These are phyloP conservation scores for Ondatra zibethicus DNA, from an alignment of 2,113 vertebrate species.

Conservation along the genomic window DNA sequence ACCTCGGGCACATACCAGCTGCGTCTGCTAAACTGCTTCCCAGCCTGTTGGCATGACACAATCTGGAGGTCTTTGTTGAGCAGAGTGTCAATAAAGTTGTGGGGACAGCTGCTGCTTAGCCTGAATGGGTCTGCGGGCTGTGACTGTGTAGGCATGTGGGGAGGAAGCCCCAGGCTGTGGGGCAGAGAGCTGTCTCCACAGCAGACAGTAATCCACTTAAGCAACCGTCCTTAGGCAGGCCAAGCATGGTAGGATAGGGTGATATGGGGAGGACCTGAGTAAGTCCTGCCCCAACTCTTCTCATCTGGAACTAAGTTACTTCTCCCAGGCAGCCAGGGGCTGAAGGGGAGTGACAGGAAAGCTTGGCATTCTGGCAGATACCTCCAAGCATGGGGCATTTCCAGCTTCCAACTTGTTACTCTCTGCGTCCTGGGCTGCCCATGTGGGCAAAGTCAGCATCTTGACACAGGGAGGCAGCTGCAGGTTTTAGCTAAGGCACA, in stretches of 20 bases:
- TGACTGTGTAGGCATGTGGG: rapidly evolving
- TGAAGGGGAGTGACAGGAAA: neutral
- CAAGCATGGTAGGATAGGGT: neutral
- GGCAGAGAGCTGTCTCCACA: neutral
- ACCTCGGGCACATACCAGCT: rapidly evolving
- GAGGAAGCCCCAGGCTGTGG: neutral
- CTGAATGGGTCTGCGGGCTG: neutral
- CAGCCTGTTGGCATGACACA: rapidly evolving
- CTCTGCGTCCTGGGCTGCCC: neutral
- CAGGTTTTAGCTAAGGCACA: neutral
- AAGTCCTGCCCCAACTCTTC: neutral
- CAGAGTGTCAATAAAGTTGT: conserved; percentile 52
- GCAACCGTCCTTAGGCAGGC: neutral
- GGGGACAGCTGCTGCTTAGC: neutral
- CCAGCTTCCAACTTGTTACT: rapidly evolving
- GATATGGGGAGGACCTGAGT: neutral
- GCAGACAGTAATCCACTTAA: neutral
- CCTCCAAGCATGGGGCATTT: neutral
- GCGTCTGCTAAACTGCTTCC: no score
- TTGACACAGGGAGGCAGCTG: neutral
- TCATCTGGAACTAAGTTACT: neutral
- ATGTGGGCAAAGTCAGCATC: neutral
- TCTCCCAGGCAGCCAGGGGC: neutral
- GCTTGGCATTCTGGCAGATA: neutral
- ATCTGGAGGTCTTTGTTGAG: neutral